Evolutionary conservation across 2,888 invertebrate genomes (phyloP), one percentile per base, ranked within the genome.

Genomic region (Tetrapedia diversipes): DNA sequence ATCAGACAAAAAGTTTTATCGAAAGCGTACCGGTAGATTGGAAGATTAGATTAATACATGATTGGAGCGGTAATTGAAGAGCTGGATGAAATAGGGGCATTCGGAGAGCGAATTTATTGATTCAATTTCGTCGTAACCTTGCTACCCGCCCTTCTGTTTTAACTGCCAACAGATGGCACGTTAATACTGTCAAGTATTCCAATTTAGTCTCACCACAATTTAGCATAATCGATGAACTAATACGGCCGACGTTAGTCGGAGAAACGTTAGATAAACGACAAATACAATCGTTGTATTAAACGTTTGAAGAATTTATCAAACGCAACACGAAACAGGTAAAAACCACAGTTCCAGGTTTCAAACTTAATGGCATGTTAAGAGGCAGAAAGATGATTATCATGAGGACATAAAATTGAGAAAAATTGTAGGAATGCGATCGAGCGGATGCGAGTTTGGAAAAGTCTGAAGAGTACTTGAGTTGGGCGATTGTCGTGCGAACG

Each of bases 61-160:
- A 83, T 84, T 84, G 84, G 70, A 69, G 61, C 70, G 61, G 65
- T 72, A 73, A 79, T 84, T 81, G 81, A 79, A 77, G 82, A 77
- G 81, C 63, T 70, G 53, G 66, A 79, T 75, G 75, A 84, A 83
- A 83, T 57, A 80, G 82, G 69, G 65, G 54, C 74, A 75, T 80
- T 71, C 57, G 70, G 60, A 54, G 75, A 66, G 66, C 79, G 84
- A 84, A 84, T 83, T 83, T 83, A 83, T 84, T 80, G 83, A 83
- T 83, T 83, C 77, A 84, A 83, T 83, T 84, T 84, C 73, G 53
- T 43, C 75, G 76, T 80, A 76, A 71, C 60, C 65, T 68, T 57
- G 61, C 64, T 27, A 7, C 27, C 67, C 63, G 16, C 51, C 69
- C 72, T 51, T 54, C 65, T 51, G 53, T 67, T 82, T 83, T 81